phyloP scores from a whole-genome alignment of 2,888 invertebrate genomes.

The Meiosimyza decipiens region DNA sequence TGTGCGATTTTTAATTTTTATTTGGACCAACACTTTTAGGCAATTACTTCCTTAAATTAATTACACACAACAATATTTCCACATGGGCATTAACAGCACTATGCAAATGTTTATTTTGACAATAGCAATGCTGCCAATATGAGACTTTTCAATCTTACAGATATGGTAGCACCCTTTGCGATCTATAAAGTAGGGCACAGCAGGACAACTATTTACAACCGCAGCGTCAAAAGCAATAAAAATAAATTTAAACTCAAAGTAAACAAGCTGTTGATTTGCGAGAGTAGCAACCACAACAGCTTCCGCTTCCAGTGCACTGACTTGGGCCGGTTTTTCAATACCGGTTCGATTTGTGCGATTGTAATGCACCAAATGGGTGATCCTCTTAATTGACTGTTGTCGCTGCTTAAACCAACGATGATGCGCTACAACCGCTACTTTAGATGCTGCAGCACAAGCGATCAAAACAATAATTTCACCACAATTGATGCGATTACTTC shows the following conservation, averaged over 20 bases:
- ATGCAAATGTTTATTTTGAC: conserved; percentile 32
- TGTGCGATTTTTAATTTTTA: too few relatives aligned
- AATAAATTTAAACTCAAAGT: neutral
- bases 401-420: too few relatives aligned
- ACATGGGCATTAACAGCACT: neutral
- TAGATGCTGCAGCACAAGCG: too few relatives aligned
- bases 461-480: too few relatives aligned
- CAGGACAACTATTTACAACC: neutral
- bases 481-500: too few relatives aligned
- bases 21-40: too few relatives aligned
- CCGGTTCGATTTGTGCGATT: too few relatives aligned
- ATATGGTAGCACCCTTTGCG: conserved; percentile 11
- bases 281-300: neutral
- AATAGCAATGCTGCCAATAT: conserved; percentile 7
- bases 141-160: neutral
- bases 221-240: neutral
- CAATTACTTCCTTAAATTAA: too few relatives aligned
- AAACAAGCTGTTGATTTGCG: neutral
- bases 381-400: too few relatives aligned
- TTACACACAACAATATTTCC: neutral
- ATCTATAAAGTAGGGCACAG: neutral
- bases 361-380: too few relatives aligned
- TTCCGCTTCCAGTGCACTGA: conserved; percentile 12
- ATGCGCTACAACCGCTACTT: too few relatives aligned
- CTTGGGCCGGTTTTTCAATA: neutral